Evolutionary conservation across 2,888 invertebrate species (phyloP), one percentile per base, ranked within the genome.

Genomic region (Nudaria mundana): DNA sequence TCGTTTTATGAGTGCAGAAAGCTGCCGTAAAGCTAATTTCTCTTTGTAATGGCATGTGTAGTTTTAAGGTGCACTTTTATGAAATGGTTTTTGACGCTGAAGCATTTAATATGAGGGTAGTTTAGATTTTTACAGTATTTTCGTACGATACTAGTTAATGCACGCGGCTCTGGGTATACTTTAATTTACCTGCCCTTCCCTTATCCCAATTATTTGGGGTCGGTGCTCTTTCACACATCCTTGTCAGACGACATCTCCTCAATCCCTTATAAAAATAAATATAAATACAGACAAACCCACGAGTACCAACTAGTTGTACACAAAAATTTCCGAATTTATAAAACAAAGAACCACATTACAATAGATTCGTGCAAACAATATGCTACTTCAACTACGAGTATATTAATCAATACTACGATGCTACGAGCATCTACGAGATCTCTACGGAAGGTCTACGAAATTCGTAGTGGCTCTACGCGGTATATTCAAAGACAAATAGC

Each of bases 401-500:
- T n/a, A 24, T 30, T 37, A 32, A 26, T 32, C 31, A 30, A 23
- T 29, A 29, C 15, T 8, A 33, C 16, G 7, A 13, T 7, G 28
- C 20, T 30, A 37, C 37, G 30, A 30, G 18, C 24, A n/a, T 36
- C 46, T 53, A 53, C 52, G 50, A 5, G 23, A 15, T 24, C n/a
- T 26, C 48, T 54, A 54, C 55, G 52, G n/a, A n/a, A n/a, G n/a
- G n/a, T n/a, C n/a, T n/a, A n/a, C n/a, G n/a, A n/a, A 34, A 25
- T 15, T 33, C 30, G 55, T 54, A 56, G 48, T 37, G 44, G 31
- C 44, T 39, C 52, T 55, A 56, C 46, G 56, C 44, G 30, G 26
- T 33, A 30, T 37, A 37, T 53, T 49, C 18, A 37, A 37, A 23
- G 25, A 38, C 38, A 42, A n/a, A 38, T 37, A 40, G 24, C 30